phyloP scores from a whole-genome alignment of 1,140 invertebrate genomes.

The Lethocerus indicus region DNA sequence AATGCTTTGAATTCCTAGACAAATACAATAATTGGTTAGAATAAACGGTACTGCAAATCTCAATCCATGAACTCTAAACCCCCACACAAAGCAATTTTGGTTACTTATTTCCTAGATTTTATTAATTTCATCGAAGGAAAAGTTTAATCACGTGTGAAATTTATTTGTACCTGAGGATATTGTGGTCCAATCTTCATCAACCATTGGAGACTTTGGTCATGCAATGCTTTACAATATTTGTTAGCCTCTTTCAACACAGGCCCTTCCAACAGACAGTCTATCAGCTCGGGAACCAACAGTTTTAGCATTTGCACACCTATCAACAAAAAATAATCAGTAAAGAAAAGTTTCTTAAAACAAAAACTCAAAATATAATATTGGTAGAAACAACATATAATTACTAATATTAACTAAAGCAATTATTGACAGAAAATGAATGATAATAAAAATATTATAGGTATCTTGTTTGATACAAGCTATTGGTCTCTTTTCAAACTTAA shows the following conservation, averaged over 20 bases:
- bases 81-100: neutral
- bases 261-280: slow-evolving; percentile 62
- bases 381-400: too few relatives aligned
- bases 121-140: neutral
- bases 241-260: slow-evolving; percentile 39
- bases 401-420: neutral
- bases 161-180: slow-evolving; percentile 53
- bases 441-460: too few relatives aligned
- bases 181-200: slow-evolving; percentile 81
- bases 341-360: neutral
- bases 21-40: slow-evolving; percentile 4
- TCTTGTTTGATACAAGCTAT: too few relatives aligned
- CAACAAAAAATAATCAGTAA: slow-evolving; percentile 21
- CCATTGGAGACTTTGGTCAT: slow-evolving; percentile 73
- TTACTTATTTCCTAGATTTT: neutral
- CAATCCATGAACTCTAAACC: neutral
- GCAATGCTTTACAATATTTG: slow-evolving; percentile 46
- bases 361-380: neutral
- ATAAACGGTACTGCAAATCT: too few relatives aligned
- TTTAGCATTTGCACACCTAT: slow-evolving; percentile 76
- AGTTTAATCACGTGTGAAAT: neutral
- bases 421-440: too few relatives aligned
- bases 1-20: slow-evolving; percentile 75
- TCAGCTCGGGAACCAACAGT: slow-evolving; percentile 71
- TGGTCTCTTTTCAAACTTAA: too few relatives aligned